Conservation (phyloP, 2,797 vertebrate genomes). For the Myotis planiceps region DNA sequence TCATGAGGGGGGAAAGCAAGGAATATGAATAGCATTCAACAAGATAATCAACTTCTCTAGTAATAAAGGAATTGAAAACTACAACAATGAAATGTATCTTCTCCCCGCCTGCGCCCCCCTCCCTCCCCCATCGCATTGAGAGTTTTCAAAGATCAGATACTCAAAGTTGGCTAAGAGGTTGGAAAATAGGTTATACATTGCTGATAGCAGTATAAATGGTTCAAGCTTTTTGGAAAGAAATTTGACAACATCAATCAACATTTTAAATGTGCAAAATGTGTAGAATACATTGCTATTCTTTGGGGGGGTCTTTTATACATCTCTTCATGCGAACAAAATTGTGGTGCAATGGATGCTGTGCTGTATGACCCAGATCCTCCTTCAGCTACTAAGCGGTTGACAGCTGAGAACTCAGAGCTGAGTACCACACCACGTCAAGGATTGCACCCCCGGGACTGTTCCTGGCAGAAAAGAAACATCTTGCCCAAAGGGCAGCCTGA, state of each 20-base stretch:
- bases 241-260: not conserved
- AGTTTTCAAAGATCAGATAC: not conserved
- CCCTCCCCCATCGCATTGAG: not conserved
- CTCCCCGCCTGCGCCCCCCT: no score
- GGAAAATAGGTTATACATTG: not conserved
- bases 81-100: not conserved
- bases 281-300: not conserved
- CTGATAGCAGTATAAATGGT: not conserved
- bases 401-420: not conserved
- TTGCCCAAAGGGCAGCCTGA: not conserved
- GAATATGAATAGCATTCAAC: not conserved
- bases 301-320: not conserved
- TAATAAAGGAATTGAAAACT: not conserved
- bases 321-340: not conserved
- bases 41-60: not conserved
- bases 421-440: no score
- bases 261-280: not conserved
- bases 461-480: no score
- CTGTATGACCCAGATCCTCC: not conserved
- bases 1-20: not conserved
- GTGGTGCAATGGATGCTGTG: not conserved
- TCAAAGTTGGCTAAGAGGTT: not conserved
- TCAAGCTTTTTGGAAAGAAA: not conserved
- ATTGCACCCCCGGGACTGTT: not conserved
- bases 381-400: not conserved